Percentiles rank a stretch among this genome's conserved stretches.
Evolutionary conservation across 2,113 vertebrate genomes (phyloP).

Genomic region (Pygoscelis adeliae): DNA sequence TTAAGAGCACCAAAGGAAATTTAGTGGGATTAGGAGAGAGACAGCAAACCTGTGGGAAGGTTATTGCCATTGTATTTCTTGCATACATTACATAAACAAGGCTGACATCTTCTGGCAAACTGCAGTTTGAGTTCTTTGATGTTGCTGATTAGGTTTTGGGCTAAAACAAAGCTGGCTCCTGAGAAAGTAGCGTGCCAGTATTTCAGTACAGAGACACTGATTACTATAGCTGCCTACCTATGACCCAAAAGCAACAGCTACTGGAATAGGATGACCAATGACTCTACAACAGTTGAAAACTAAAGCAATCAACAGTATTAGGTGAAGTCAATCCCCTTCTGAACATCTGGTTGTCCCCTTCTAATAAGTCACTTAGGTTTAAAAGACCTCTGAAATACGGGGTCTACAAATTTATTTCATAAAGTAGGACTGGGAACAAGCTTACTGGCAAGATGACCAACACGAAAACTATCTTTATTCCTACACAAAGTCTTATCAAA

Average conservation of each 20-base stretch:
- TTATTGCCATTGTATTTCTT: not conserved
- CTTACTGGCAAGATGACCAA: accelerated
- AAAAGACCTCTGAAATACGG: accelerated
- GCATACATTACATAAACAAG: conserved; percentile 39
- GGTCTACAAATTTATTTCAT: not conserved
- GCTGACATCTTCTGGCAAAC: conserved; percentile 74
- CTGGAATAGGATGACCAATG: not conserved
- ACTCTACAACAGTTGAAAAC: not conserved
- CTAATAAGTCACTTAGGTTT: not conserved
- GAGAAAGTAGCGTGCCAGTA: not conserved
- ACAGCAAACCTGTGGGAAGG: not conserved
- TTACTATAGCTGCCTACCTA: not conserved
- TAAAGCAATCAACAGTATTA: not conserved
- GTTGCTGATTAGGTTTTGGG: not conserved
- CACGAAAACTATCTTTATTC: not conserved
- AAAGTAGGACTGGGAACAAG: not conserved
- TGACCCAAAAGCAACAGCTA: not conserved
- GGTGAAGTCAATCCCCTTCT: accelerated
- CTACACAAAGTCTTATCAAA: not conserved
- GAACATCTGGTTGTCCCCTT: not conserved
- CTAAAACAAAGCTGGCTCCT: not conserved
- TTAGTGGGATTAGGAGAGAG: conserved; percentile 20
- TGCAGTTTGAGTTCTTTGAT: not conserved
- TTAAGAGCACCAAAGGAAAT: conserved; percentile 35
- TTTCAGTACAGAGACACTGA: not conserved